phyloP scores from a whole-genome alignment of 2,888 invertebrate species.

The Pyrrhia umbra region DNA sequence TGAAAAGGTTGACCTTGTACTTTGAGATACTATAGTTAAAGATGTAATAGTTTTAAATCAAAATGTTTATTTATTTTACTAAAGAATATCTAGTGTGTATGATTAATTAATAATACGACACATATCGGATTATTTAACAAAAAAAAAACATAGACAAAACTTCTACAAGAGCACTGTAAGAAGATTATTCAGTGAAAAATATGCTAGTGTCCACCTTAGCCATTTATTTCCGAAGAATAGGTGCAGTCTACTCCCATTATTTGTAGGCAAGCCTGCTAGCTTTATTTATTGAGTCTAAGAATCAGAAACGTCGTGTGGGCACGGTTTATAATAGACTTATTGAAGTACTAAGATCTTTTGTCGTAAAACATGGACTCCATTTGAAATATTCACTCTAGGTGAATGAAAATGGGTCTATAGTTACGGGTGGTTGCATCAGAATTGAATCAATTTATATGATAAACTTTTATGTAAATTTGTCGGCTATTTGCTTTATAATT shows the following conservation, averaged over 20 bases:
- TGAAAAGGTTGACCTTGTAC: too few species aligned
- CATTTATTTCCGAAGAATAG: slow-evolving; percentile 5
- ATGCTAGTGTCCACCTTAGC: neutral
- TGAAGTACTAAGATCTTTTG: neutral
- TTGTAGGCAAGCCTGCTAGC: neutral
- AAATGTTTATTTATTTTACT: too few species aligned
- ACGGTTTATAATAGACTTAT: slow-evolving; percentile 19
- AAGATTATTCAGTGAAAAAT: slow-evolving; percentile 4
- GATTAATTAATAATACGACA: too few species aligned
- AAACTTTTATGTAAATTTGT: neutral
- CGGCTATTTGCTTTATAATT: neutral
- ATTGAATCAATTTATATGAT: neutral
- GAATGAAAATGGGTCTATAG: neutral
- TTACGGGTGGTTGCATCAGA: neutral
- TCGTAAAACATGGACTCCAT: neutral
- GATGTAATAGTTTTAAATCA: too few species aligned
- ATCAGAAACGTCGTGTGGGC: slow-evolving; percentile 11
- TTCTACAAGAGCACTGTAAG: neutral
- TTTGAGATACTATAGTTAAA: too few species aligned
- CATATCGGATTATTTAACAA: too few species aligned
- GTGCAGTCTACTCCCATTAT: slow-evolving; percentile 11
- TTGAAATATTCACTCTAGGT: neutral
- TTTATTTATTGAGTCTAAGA: slow-evolving; percentile 18
- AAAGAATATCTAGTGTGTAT: too few species aligned
- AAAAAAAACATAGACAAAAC: too few species aligned